phyloP scores from a whole-genome alignment of 1,140 invertebrate genomes.

The Anoplolepis gracilipes region DNA sequence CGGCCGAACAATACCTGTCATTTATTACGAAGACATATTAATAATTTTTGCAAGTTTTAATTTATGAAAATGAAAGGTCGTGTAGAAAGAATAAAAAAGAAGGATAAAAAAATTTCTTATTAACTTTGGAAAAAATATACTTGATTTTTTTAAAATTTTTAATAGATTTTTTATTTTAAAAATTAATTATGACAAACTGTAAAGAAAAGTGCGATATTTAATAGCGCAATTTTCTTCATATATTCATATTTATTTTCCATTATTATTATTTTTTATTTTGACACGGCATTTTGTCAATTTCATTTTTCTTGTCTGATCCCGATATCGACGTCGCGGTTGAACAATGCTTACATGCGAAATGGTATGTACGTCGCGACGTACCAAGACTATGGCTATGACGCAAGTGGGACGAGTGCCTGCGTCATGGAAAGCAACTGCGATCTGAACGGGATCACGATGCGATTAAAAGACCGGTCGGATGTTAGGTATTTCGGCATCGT shows the following conservation, averaged over 20 bases:
- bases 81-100: neutral
- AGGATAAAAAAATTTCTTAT: neutral
- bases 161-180: neutral
- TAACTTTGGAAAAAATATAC: neutral
- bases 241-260: neutral
- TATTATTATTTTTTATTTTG: conserved; percentile 31
- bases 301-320: neutral
- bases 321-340: conserved; percentile 19
- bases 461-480: conserved; percentile 5
- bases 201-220: neutral
- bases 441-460: neutral
- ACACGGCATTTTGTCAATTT: no score
- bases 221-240: neutral
- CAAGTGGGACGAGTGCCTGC: conserved; percentile 64
- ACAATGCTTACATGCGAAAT: conserved; percentile 12
- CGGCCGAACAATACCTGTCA: conserved; percentile 22
- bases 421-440: conserved; percentile 76
- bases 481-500: conserved; percentile 23
- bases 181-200: no score
- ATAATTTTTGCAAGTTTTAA: neutral
- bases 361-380: conserved; percentile 13
- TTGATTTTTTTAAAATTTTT: neutral
- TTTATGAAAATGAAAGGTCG: neutral
- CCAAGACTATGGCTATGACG: conserved; percentile 53
- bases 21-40: neutral